phyloP scores from a whole-genome alignment of 2,113 vertebrate species.

The Muscicapa adusta region DNA sequence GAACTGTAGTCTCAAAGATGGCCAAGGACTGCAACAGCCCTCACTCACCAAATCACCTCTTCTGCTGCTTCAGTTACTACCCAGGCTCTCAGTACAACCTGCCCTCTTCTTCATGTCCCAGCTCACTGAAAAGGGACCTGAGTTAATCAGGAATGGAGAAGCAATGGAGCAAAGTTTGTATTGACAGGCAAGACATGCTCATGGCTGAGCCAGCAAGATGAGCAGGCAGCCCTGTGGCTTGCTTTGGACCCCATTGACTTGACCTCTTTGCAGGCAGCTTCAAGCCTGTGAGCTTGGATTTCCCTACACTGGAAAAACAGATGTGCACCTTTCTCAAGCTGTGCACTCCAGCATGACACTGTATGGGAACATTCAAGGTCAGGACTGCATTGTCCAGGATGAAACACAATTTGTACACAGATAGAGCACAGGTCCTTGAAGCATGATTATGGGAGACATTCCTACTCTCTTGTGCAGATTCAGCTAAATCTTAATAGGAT shows the following conservation, averaged over 20 bases:
- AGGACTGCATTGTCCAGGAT: not conserved
- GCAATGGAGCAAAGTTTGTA: not conserved
- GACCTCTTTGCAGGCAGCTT: not conserved
- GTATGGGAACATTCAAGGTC: not conserved
- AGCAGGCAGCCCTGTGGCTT: not conserved
- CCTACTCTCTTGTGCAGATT: not conserved
- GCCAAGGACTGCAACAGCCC: not conserved
- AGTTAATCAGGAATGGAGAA: not conserved
- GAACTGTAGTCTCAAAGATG: not conserved
- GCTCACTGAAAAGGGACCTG: not conserved
- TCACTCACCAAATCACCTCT: not conserved
- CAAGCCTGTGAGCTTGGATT: not conserved
- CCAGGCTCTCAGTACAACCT: not conserved
- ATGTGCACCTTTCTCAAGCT: not conserved
- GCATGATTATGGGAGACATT: not conserved
- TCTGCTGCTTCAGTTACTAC: not conserved
- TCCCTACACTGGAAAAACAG: not conserved
- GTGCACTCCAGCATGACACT: not conserved
- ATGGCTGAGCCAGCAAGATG: fast-evolving
- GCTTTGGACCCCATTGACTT: not conserved
- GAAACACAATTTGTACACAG: not conserved
- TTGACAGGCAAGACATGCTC: fast-evolving
- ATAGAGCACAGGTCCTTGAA: not conserved
- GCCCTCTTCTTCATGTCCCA: not conserved
- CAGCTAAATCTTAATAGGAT: not conserved